Evolutionary conservation across 1,140 invertebrate species (phyloP), one percentile per base, ranked within the genome.

Genomic region (Papilio machaon): DNA sequence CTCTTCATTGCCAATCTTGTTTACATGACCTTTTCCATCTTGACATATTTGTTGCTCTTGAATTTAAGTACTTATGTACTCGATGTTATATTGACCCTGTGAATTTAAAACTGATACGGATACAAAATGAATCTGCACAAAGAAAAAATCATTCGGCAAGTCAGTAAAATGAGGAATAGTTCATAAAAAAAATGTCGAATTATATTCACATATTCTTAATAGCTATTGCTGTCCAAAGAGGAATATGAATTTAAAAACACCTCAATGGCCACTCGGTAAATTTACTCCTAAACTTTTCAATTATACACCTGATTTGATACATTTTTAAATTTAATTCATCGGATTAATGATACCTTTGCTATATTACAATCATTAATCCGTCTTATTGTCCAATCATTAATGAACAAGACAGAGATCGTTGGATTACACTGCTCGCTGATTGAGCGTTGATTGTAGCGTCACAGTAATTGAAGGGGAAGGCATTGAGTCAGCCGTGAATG

Each of bases 381-480:
- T 77, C 49, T 73, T 60, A 79, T 81, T 81, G 80, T 43, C 58
- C 79, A 70, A 70, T 70, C 54, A 80, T 74, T 82, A 67, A 67
- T 79, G 77, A 82, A 64, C 75, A 80, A 80, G 80, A 77, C 80
- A 64, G 77, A 83, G 75, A 81, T 73, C 67, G 80, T 83, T 73
- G n/a, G 77, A 81, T 83, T 79, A 81, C 70, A 77, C 30, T 52
- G 19, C 76, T 19, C 80, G 81, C 81, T 81, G 80, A 83, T 81
- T 70, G 80, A 67, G 49, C 38, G 82, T n/a, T 70, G 82, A 83
- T 81, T 81, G 75, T 75, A 43, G n/a, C 30, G 76, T 81, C 76
- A 79, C 70, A 73, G 52, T 81, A 76, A 81, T 73, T 79, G 70
- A 76, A 79, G 76, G 64, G 35, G 76, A 58, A 35, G 79, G 49